These are phyloP conservation scores for Panopea generosa DNA, from an alignment of 2,888 invertebrate genomes.

Conservation along the genomic window DNA sequence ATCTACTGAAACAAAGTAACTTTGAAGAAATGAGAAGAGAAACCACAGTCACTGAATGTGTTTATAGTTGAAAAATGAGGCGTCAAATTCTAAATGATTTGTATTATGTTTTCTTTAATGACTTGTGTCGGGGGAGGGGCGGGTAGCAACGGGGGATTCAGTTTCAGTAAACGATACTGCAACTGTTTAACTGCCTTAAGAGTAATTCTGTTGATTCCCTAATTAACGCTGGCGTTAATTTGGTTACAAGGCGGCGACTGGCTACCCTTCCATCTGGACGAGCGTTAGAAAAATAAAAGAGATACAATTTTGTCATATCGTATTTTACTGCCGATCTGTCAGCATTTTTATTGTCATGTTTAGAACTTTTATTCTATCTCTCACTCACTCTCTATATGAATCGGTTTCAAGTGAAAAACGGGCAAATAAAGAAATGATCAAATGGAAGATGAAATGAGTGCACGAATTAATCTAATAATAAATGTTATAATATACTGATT, in stretches of 20 bases:
- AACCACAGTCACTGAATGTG: too few species aligned
- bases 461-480: too few species aligned
- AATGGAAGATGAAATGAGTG: too few species aligned
- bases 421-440: too few species aligned
- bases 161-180: constrained; percentile 28
- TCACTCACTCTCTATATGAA: background rate
- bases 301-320: constrained; percentile 35
- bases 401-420: too few species aligned
- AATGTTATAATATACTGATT: too few species aligned
- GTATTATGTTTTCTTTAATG: background rate
- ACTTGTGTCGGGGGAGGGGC: background rate
- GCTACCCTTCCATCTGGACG: constrained; percentile 44
- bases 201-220: background rate
- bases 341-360: background rate
- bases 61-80: constrained; percentile 18
- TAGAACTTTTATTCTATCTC: constrained; percentile 22
- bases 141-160: background rate
- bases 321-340: constrained; percentile 39
- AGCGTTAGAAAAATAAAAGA: constrained; percentile 29
- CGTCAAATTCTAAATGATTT: constrained; percentile 19
- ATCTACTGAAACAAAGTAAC: too few species aligned
- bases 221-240: constrained; percentile 21
- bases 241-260: constrained; percentile 40
- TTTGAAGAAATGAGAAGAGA: too few species aligned
- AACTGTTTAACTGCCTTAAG: too few species aligned